Evolutionary conservation across 2,888 invertebrate species (phyloP), one percentile per base, ranked within the genome.

Genomic region (Colostygia pectinataria): DNA sequence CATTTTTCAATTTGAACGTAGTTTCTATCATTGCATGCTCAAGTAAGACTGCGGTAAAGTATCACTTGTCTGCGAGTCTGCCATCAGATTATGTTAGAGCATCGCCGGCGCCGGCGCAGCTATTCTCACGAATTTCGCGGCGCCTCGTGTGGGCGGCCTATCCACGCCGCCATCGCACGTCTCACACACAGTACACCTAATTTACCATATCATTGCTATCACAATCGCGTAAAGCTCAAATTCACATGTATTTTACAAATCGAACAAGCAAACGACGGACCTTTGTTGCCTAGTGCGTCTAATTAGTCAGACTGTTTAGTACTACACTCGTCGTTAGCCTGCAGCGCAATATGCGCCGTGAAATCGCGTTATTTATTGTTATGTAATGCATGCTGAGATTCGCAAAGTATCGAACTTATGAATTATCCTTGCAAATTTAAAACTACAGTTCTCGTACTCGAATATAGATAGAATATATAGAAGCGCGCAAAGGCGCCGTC

Each of bases 241-340:
- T 48, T 41, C 45, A 55, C 51, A 48, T 39, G 59, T 61, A 71
- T 41, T 52, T 45, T 55, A 52, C 59, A 69, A 63, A 66, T 70
- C 68, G 61, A 65, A 65, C 58, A 55, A 59, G 56, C 64, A 60
- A 53, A 65, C 66, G 68, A 74, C 76, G 68, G 74, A 73, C 71
- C 79, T 85, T 87, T 86, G 85, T 88, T 86, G 82, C 77, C 74
- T 80, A 82, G 86, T 83, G 81, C 83, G 77, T 83, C 89, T 90
- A 88, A 90, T 89, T 90, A 90, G 89, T 88, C 87, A 86, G 83
- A 70, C 86, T 83, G 83, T 83, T 89, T 87, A 88, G 86, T 78
- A 71, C 76, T 75, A 73, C 75, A 74, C 77, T 71, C 67, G 85
- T 86, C 81, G 70, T 76, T 65, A 80, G 86, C 80, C 61, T 25